Base-by-base conservation (phyloP, 2,113 vertebrate species). In the Paracanthobrama guichenoti region DNA sequence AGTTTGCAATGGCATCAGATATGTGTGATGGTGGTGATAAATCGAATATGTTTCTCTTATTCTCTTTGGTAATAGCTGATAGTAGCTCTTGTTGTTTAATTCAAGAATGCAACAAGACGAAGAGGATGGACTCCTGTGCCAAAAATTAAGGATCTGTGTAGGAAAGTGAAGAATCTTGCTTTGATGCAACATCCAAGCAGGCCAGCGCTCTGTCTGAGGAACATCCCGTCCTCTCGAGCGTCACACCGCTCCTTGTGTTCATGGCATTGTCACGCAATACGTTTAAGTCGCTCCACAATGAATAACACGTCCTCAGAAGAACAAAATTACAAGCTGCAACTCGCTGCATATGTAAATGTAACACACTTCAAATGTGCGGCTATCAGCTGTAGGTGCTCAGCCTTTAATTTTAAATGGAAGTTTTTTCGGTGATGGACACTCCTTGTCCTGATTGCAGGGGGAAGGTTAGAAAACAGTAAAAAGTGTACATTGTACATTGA, bases 31-130 rank as follows among this genome's bases (percentile, higher is more conserved):
- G 14, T 48, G 64, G 22, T 59, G 18, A 59, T 24, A 81, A 80
- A 60, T 72, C 26, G 46, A 46, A 42, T 66, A 57, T 18, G 79
- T 72, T 64, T 71, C 62, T 60, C 83, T 67, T 84, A 50, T 83
- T 84, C 75, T 88, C 87, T 88, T 88, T 88, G 87, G 87, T 88
- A 76, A 76, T 80, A 87, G 86, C 81, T 85, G 85, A 78, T 60
- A 80, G 74, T 86, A 82, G 79, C 76, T 81, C 86, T 79, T 79
- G 46, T 48, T 66, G 78, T 79, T 84, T 22, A 10, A 78, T 57
- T 77, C 39, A 80, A 80, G 39, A 81, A 79, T 60, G 80, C 60
- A 35, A 82, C 42, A 59, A 81, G 50, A 79, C 44, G 57, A 72
- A 76, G 74, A 83, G 55, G 20, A 57, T 62, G 71, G 74, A 66